phyloP scores from a whole-genome alignment of 2,888 invertebrate genomes.

The Drosophila eohydei region DNA sequence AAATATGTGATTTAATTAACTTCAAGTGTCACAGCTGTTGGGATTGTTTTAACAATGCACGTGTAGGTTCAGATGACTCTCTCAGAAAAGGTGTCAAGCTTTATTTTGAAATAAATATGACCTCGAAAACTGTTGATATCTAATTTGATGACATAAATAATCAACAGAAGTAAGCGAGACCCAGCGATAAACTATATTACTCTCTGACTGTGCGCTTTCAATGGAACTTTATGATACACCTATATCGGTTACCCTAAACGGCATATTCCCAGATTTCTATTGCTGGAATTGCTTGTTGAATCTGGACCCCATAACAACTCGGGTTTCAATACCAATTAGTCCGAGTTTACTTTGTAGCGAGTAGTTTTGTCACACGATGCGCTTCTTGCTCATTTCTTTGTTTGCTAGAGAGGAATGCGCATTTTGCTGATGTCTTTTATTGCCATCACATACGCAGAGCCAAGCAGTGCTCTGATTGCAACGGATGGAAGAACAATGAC shows the following conservation, averaged over 20 bases:
- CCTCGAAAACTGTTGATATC: not conserved
- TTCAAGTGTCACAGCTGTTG: not conserved
- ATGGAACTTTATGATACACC: too few species aligned
- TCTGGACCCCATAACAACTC: not conserved
- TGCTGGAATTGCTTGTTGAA: not conserved
- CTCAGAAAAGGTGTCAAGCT: not conserved
- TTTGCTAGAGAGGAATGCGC: conserved; percentile 11
- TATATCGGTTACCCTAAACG: not conserved
- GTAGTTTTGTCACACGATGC: conserved; percentile 7
- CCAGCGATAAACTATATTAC: not conserved
- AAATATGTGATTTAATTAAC: not conserved
- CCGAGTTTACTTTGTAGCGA: not conserved
- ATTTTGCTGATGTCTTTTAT: conserved; percentile 38
- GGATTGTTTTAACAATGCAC: not conserved
- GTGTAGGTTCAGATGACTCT: not conserved
- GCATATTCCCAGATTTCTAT: not conserved
- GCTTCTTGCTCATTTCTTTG: conserved; percentile 32
- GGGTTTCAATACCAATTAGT: conserved; percentile 5
- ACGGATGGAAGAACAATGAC: conserved; percentile 26
- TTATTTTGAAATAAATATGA: not conserved
- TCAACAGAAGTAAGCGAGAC: not conserved
- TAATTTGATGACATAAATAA: not conserved
- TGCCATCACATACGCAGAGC: conserved; percentile 22
- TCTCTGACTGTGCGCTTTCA: too few species aligned
- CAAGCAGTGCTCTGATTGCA: conserved; percentile 17